phyloP scores from a whole-genome alignment of 2,888 invertebrate genomes.

The Megastigmus dorsalis region DNA sequence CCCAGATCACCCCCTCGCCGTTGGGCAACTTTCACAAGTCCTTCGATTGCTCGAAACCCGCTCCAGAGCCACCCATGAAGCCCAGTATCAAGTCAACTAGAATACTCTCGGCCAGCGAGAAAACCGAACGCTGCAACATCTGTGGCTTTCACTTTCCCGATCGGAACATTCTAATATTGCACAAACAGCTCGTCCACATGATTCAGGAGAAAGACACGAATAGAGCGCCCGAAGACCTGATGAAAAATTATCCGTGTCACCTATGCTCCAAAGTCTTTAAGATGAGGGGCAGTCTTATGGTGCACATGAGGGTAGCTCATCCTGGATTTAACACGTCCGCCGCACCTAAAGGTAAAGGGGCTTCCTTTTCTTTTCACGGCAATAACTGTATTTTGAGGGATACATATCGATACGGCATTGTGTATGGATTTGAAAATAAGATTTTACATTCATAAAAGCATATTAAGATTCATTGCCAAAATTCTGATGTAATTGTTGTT shows the following conservation, averaged over 20 bases:
- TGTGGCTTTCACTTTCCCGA: conserved; percentile 85
- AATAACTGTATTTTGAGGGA: too few relatives aligned
- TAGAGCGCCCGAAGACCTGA: conserved; percentile 67
- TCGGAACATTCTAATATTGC: conserved; percentile 82
- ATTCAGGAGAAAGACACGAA: conserved; percentile 62
- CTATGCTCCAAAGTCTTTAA: conserved; percentile 87
- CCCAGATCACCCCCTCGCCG: conserved; percentile 46
- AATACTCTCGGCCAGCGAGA: conserved; percentile 71
- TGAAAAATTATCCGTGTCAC: conserved; percentile 81
- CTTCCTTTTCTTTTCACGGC: too few relatives aligned
- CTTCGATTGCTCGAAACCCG: conserved; percentile 29
- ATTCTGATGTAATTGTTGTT: too few relatives aligned
- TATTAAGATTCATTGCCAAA: too few relatives aligned
- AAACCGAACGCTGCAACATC: conserved; percentile 79
- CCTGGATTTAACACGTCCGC: conserved; percentile 75
- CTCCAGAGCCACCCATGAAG: background rate
- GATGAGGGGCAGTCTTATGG: conserved; percentile 88
- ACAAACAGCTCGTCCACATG: conserved; percentile 81
- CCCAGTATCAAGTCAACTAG: conserved; percentile 58
- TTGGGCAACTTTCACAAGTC: conserved; percentile 34
- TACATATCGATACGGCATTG: too few relatives aligned
- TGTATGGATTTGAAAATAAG: too few relatives aligned
- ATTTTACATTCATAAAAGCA: background rate
- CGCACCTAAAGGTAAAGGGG: conserved; percentile 14
- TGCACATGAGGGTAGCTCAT: conserved; percentile 88